A percentile compares a stretch with the other conserved stretches of the same genome.
Conservation (phyloP, 1,140 invertebrate genomes). For the Dysdera silvatica region DNA sequence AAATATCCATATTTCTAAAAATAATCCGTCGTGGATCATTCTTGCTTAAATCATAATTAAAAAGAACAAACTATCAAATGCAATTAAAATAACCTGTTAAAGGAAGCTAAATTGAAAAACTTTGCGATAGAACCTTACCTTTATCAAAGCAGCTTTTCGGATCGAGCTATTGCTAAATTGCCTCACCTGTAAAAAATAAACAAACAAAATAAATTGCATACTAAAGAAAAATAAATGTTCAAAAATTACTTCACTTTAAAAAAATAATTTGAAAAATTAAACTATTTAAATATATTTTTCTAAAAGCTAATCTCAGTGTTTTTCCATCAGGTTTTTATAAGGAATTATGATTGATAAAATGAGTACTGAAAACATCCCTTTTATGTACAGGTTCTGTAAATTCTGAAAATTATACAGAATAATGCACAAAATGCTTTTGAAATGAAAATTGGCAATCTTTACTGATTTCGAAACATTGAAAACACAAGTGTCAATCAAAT, state of each 20-base stretch:
- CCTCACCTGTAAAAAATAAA: conserved; percentile 2
- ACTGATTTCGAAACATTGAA: too few relatives aligned
- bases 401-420: too few relatives aligned
- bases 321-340: too few relatives aligned
- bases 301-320: too few relatives aligned
- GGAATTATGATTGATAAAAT: too few relatives aligned
- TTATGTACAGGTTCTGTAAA: too few relatives aligned
- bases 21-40: too few relatives aligned
- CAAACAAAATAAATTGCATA: background rate
- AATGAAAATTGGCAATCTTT: too few relatives aligned
- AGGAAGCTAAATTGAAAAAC: background rate
- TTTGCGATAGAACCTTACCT: conserved; percentile 4
- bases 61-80: background rate
- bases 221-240: background rate
- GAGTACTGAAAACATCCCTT: too few relatives aligned
- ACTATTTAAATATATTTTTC: background rate
- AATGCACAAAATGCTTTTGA: too few relatives aligned
- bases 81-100: background rate
- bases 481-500: too few relatives aligned
- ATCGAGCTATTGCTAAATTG: background rate
- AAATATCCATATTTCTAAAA: too few relatives aligned
- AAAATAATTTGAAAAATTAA: background rate
- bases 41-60: conserved; percentile 1
- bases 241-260: background rate
- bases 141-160: conserved; percentile 15